Evolutionary conservation across 2,797 vertebrate species (phyloP).

Genomic region (Gadopsis bispinosus): DNA sequence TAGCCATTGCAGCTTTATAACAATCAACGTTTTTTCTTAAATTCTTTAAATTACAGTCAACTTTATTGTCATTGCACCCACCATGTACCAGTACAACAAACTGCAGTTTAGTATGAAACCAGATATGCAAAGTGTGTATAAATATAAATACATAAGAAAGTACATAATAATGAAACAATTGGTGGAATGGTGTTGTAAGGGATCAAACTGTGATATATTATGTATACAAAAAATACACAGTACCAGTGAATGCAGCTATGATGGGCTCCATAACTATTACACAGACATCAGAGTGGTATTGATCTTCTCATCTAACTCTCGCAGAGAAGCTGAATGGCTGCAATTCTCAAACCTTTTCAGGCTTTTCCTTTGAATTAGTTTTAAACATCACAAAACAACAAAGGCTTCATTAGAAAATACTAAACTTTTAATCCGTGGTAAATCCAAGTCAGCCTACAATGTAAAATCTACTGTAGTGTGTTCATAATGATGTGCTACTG

Average conservation of each 20-base stretch:
- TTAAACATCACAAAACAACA: background rate
- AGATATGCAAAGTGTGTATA: background rate
- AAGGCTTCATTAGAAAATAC: background rate
- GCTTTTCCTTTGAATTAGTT: background rate
- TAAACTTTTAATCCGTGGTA: background rate
- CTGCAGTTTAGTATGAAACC: background rate
- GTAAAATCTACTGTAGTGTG: background rate
- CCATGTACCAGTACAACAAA: background rate
- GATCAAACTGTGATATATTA: background rate
- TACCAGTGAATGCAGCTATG: no score
- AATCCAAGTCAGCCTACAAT: background rate
- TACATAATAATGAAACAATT: background rate
- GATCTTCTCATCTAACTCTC: background rate
- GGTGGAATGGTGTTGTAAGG: background rate
- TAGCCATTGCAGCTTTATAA: background rate
- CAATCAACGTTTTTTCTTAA: no score
- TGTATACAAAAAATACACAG: no score
- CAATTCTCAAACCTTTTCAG: background rate
- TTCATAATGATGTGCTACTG: background rate
- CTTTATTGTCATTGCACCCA: background rate
- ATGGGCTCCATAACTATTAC: background rate
- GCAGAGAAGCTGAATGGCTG: background rate
- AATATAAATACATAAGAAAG: background rate
- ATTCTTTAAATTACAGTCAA: background rate
- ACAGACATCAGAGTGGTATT: background rate